Conservation (phyloP, 1,140 invertebrate species). For the Drosophila athabasca region DNA sequence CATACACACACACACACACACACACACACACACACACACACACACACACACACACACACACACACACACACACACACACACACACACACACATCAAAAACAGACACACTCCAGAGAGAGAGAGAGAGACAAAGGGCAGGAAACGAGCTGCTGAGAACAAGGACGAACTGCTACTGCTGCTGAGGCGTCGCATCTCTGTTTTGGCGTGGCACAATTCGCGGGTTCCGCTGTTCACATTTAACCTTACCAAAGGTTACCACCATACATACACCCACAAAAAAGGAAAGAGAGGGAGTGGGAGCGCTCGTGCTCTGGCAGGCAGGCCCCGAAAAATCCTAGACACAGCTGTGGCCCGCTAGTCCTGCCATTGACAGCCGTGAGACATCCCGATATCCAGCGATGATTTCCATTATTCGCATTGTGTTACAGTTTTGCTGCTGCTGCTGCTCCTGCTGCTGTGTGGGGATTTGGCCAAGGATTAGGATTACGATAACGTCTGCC, state of each 20-base stretch:
- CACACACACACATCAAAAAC: slow-evolving; percentile 1
- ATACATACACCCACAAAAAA: slow-evolving; percentile 13
- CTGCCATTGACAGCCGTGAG: slow-evolving; percentile 44
- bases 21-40: neutral
- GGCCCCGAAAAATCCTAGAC: neutral
- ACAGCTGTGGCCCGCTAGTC: slow-evolving; percentile 10
- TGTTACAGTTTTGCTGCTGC: slow-evolving; percentile 16
- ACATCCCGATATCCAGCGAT: slow-evolving; percentile 46
- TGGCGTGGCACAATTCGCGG: slow-evolving; percentile 68
- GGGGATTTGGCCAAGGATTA: slow-evolving; percentile 29
- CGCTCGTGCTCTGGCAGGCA: slow-evolving; percentile 7
- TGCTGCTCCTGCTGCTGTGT: neutral
- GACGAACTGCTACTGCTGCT: neutral
- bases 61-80: slow-evolving; percentile 21
- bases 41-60: too few relatives aligned
- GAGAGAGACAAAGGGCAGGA: slow-evolving; percentile 41
- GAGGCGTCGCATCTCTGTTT: slow-evolving; percentile 18
- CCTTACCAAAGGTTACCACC: slow-evolving; percentile 71
- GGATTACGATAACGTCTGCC: slow-evolving; percentile 24
- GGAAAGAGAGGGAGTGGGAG: slow-evolving; percentile 37
- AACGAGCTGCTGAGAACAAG: slow-evolving; percentile 25
- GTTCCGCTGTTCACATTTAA: slow-evolving; percentile 65
- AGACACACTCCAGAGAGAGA: too few relatives aligned
- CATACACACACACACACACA: slow-evolving; percentile 20
- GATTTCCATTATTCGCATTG: slow-evolving; percentile 49